Conservation (phyloP, 92 coral and sea anemone species). For the Heliopora coerulea region DNA sequence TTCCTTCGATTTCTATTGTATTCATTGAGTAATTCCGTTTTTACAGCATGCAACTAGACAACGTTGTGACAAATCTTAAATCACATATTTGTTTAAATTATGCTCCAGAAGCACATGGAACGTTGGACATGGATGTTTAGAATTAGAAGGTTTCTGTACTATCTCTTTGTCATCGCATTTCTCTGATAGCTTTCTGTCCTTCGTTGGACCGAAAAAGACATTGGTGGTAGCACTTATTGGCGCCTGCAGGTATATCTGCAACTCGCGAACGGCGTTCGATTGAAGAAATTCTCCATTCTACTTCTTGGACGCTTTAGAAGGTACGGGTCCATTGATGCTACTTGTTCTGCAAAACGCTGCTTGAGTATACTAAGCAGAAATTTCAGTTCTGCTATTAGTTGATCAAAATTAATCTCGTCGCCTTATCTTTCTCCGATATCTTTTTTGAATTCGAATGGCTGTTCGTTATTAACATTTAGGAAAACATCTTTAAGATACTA, state of each 20-base stretch:
- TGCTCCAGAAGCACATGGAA: no score
- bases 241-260: constrained; percentile 25
- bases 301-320: not conserved
- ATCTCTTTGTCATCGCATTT: not conserved
- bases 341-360: constrained; percentile 15
- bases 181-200: constrained; percentile 5
- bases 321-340: constrained; percentile 24
- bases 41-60: no score
- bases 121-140: constrained; percentile 15
- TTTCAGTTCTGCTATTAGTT: constrained; percentile 16
- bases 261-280: not conserved
- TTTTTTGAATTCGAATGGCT: constrained; percentile 10
- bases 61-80: no score
- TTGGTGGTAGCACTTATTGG: constrained; percentile 1
- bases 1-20: no score
- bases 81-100: no score
- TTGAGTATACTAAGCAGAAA: constrained; percentile 14
- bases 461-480: constrained; percentile 15
- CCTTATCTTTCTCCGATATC: not conserved
- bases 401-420: constrained; percentile 21
- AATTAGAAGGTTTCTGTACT: constrained; percentile 8
- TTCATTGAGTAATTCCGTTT: no score
- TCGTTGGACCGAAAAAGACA: constrained; percentile 14
- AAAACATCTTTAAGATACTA: constrained; percentile 16
- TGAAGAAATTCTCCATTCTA: not conserved